Conservation (phyloP, 2,888 invertebrate species). For the Eucriotettix oculatus region DNA sequence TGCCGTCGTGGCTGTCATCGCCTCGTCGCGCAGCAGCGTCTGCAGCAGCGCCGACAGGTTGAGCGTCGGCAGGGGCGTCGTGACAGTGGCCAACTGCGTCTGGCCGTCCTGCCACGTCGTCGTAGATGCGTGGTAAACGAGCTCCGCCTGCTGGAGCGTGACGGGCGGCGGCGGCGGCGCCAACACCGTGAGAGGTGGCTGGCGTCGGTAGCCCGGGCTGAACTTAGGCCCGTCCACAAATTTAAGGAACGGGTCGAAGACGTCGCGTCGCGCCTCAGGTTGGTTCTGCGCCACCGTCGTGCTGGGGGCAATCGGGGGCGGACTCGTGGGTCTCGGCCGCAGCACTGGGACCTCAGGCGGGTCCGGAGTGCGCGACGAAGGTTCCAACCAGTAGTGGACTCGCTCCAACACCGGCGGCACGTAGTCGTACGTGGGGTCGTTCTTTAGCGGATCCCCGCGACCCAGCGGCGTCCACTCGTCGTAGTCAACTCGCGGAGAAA, state of each 20-base stretch:
- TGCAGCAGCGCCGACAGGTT: background rate
- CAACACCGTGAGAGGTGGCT: slow-evolving; percentile 42
- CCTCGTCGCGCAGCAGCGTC: background rate
- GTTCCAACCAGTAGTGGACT: slow-evolving; percentile 66
- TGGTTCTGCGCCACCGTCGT: background rate
- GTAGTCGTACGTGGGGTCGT: slow-evolving; percentile 73
- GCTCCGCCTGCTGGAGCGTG: slow-evolving; percentile 43
- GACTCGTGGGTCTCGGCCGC: too few relatives aligned
- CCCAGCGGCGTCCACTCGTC: slow-evolving; percentile 75
- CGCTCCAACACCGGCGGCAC: slow-evolving; percentile 63
- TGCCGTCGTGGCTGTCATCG: background rate
- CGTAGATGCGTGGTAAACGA: slow-evolving; percentile 35
- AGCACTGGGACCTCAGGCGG: background rate
- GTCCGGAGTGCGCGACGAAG: slow-evolving; percentile 33
- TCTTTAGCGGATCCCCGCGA: slow-evolving; percentile 63
- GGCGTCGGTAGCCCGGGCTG: slow-evolving; percentile 14
- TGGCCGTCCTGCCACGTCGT: slow-evolving; percentile 24
- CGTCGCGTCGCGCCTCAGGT: slow-evolving; percentile 18
- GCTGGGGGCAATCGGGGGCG: background rate
- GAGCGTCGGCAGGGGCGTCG: slow-evolving; percentile 10
- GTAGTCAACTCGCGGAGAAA: slow-evolving; percentile 63
- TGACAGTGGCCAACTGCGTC: slow-evolving; percentile 16
- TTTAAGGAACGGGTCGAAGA: slow-evolving; percentile 28
- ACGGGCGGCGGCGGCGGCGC: slow-evolving; percentile 46
- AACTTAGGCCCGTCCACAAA: slow-evolving; percentile 32